A percentile compares a stretch with the other conserved stretches of the same genome.
phyloP scores from a whole-genome alignment of 2,113 vertebrate genomes.

The Oncorhynchus nerka region DNA sequence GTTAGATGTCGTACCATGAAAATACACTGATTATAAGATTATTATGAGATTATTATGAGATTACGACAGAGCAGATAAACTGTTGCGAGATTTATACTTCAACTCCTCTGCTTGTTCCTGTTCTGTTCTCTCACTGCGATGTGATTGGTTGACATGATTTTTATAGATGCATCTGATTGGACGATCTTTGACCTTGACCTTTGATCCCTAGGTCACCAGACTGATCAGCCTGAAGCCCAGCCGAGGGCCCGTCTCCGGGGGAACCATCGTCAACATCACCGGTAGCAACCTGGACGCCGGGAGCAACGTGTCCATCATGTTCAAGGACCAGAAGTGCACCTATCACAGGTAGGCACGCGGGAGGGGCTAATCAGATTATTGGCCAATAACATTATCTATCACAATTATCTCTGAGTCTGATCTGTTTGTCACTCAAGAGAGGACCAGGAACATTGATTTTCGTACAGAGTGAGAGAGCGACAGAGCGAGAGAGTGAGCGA shows the following conservation, averaged over 20 bases:
- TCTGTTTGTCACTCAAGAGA: too few relatives aligned
- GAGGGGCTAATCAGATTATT: not conserved
- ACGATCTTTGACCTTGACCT: slow-evolving; percentile 2
- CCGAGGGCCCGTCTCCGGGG: slow-evolving; percentile 90
- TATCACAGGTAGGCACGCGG: slow-evolving; percentile 83
- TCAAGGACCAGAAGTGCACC: slow-evolving; percentile 89
- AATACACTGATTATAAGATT: slow-evolving; percentile 40
- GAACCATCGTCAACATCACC: slow-evolving; percentile 92
- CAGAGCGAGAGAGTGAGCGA: too few relatives aligned
- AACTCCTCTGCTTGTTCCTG: not conserved
- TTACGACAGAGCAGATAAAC: slow-evolving; percentile 19
- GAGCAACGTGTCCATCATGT: slow-evolving; percentile 91
- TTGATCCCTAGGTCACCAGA: slow-evolving; percentile 77
- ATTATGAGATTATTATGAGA: slow-evolving; percentile 55
- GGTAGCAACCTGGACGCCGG: slow-evolving; percentile 93
- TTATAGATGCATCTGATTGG: not conserved
- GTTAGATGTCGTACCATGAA: slow-evolving; percentile 39
- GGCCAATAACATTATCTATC: not conserved
- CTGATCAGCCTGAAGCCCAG: slow-evolving; percentile 84
- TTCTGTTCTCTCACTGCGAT: not conserved
- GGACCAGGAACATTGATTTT: too few relatives aligned
- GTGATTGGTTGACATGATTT: not conserved
- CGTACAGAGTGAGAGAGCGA: too few relatives aligned
- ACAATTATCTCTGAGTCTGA: not conserved
- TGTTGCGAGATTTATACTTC: slow-evolving; percentile 26